Conservation (phyloP, 2,113 vertebrate species). For the Ictidomys tridecemlineatus region DNA sequence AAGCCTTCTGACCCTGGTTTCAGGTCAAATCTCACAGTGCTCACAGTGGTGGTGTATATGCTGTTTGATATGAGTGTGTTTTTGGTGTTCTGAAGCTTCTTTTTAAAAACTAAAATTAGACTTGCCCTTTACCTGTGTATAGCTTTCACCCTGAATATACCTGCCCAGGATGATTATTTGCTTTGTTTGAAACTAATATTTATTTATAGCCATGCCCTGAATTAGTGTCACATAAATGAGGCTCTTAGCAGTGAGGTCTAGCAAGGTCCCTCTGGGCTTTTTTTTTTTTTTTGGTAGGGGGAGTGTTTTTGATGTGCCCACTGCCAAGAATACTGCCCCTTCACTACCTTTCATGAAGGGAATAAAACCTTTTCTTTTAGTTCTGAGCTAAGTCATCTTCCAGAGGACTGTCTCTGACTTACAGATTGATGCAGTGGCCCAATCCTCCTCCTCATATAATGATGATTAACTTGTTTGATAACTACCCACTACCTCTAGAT, state of each 20-base stretch:
- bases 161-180: not conserved
- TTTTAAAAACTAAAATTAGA: not conserved
- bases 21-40: not conserved
- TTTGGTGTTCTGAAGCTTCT: not conserved
- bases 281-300: too few species aligned
- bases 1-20: not conserved
- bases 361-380: not conserved
- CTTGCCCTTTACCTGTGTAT: not conserved
- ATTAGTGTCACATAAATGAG: not conserved
- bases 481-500: not conserved
- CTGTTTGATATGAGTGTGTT: not conserved
- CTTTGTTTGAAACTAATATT: constrained; percentile 14
- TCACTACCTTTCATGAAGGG: not conserved
- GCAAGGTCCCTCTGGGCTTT: not conserved
- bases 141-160: not conserved
- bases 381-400: not conserved
- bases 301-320: not conserved
- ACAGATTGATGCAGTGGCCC: not conserved
- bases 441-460: not conserved
- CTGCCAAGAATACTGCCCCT: not conserved
- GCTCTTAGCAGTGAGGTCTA: not conserved
- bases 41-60: not conserved
- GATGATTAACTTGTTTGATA: not conserved
- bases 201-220: not conserved
- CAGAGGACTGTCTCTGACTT: not conserved